Conservation (phyloP, 2,888 invertebrate genomes). For the Hofmannophila pseudospretella region DNA sequence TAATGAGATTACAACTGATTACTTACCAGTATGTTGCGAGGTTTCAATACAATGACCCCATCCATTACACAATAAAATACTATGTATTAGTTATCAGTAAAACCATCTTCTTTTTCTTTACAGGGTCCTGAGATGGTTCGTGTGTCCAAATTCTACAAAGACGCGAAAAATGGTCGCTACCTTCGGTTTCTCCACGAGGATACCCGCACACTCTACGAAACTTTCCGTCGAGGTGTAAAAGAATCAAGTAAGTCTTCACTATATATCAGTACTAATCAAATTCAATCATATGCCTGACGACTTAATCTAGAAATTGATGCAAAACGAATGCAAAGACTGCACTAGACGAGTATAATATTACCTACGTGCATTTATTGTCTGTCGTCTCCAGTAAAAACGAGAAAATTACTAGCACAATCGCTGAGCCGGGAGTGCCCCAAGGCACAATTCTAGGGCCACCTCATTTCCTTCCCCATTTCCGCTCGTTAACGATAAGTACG, state of each 20-base stretch:
- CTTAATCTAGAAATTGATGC: no score
- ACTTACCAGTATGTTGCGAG: conserved; percentile 40
- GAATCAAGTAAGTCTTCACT: conserved; percentile 85
- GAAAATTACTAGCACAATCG: conserved; percentile 31
- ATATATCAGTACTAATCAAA: no score
- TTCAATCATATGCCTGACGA: no score
- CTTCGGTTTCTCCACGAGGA: conserved; percentile 91
- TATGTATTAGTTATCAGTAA: background rate
- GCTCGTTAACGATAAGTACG: conserved; percentile 57
- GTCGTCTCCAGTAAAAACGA: conserved; percentile 22
- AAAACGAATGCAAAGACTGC: background rate
- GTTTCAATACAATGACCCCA: conserved; percentile 56
- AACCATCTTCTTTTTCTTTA: conserved; percentile 38
- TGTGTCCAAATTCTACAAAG: conserved; percentile 93
- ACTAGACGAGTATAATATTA: background rate
- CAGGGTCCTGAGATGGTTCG: conserved; percentile 93
- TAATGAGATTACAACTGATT: conserved; percentile 64
- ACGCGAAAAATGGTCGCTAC: conserved; percentile 91
- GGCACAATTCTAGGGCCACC: conserved; percentile 43
- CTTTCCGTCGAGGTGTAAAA: conserved; percentile 93
- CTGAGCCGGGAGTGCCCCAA: conserved; percentile 41
- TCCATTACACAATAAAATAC: background rate
- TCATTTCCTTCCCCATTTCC: conserved; percentile 56
- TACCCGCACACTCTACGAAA: conserved; percentile 92
- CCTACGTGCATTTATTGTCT: conserved; percentile 10